phyloP scores from a whole-genome alignment of 2,888 invertebrate genomes.

The Matsumyia berberina region DNA sequence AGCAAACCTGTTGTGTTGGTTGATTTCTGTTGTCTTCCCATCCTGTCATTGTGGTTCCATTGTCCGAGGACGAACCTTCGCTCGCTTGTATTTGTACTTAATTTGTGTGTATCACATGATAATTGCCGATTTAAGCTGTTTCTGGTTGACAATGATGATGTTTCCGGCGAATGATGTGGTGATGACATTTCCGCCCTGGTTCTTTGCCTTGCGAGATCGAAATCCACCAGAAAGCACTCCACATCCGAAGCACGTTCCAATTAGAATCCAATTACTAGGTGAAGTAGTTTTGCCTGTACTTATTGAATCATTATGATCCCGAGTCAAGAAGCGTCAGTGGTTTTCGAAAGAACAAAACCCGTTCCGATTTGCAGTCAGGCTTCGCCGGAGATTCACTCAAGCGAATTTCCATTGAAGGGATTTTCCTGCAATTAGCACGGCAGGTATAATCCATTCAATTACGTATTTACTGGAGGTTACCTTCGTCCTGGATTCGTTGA shows the following conservation, averaged over 20 bases:
- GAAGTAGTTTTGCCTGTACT: constrained; percentile 27
- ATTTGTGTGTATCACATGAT: constrained; percentile 38
- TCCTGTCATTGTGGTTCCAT: constrained; percentile 45
- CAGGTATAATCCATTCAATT: constrained; percentile 58
- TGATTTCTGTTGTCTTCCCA: constrained; percentile 53
- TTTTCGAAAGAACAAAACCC: constrained; percentile 22
- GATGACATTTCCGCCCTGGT: constrained; percentile 48
- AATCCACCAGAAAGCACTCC: constrained; percentile 25
- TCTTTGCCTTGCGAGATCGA: constrained; percentile 31
- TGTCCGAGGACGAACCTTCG: constrained; percentile 10
- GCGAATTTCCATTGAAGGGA: constrained; percentile 48
- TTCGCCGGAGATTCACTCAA: constrained; percentile 48
- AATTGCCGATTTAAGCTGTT: constrained; percentile 57
- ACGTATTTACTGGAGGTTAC: constrained; percentile 37
- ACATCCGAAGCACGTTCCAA: constrained; percentile 24
- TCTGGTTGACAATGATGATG: constrained; percentile 47
- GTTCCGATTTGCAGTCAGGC: constrained; percentile 39
- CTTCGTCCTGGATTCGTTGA: neutral
- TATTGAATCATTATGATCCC: constrained; percentile 34
- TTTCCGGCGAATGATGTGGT: constrained; percentile 44
- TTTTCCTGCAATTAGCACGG: constrained; percentile 55
- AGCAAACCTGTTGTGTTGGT: constrained; percentile 65
- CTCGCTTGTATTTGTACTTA: constrained; percentile 4
- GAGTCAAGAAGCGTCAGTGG: constrained; percentile 15
- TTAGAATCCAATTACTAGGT: constrained; percentile 61